Evolutionary conservation across 1,140 invertebrate genomes (phyloP), one percentile per base, ranked within the genome.

Genomic region (Cotesia chilonis): DNA sequence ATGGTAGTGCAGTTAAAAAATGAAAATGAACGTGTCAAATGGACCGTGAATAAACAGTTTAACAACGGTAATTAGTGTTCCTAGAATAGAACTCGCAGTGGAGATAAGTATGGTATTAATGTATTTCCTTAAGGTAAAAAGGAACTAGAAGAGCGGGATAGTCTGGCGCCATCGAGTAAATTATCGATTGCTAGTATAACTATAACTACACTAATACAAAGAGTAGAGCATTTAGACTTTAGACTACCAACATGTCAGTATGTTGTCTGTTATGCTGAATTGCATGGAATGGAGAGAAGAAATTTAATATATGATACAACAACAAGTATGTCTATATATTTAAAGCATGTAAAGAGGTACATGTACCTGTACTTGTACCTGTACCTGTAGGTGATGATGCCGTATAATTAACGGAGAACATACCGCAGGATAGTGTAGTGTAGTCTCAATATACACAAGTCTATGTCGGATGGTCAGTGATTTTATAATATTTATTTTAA

Each of bases 11-110:
- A 47, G 41, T 47, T 47, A 47, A 60, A 63, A 41, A 37, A 37
- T 28, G 35, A 14, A 71, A 75, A 69, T 52, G 71, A 78, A 41
- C n/a, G 63, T 65, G 38, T 51, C 63, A 65, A 65, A 65, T 65
- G 63, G 28, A 65, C 63, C 63, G 41, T 65, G 63, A 65, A 65
- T 14, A n/a, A 9, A 59, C 57, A 28, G 57, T 59, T 20, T 20
- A 59, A 28, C 57, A 17, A 71, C 28, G 71, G 20, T 38, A 60
- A 70, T 41, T 65, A 65, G 41, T 37, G 63, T 38, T 65, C 41
- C 63, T 65, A 20, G 63, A 65, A 65, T 65, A 65, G 63, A 65
- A n/a, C 37, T 28, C 28, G 28, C 2, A 28, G 28, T 28, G 10
- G 28, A 17, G 14, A 61, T 28, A 5, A 28, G 5, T 35, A 28